Percentiles rank a stretch among this genome's conserved stretches.
Conservation (phyloP, 2,113 vertebrate species). For the Platysternon megacephalum region DNA sequence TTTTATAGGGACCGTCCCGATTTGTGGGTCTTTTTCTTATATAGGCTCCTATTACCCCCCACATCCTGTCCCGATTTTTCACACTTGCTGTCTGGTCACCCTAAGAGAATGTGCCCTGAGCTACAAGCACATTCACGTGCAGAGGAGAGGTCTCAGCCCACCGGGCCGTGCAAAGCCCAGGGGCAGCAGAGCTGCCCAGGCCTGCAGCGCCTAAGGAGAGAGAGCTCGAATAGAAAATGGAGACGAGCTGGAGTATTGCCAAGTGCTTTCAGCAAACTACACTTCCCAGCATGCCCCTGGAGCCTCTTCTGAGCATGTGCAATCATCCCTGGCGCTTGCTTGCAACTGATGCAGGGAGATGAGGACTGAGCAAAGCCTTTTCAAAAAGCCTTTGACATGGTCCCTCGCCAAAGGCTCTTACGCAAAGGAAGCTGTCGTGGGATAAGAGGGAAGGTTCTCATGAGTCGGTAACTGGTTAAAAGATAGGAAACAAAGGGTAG, state of each 20-base stretch:
- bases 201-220: fast-evolving
- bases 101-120: not conserved
- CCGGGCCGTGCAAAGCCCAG: not conserved
- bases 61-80: no score
- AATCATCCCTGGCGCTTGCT: not conserved
- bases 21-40: no score
- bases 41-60: no score
- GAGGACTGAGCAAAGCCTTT: not conserved
- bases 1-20: no score
- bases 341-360: not conserved
- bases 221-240: slow-evolving; percentile 32
- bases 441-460: no score
- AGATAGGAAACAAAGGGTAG: no score
- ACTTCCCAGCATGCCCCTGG: not conserved
- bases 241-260: not conserved
- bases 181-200: no score
- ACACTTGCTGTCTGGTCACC: no score
- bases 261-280: not conserved
- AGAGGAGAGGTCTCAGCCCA: not conserved
- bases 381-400: no score
- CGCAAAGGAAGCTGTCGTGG: no score
- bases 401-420: no score
- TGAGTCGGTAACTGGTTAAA: no score
- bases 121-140: not conserved
- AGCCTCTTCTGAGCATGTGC: not conserved